phyloP scores from a whole-genome alignment of 2,888 invertebrate genomes.

The Monochamus alternatus region DNA sequence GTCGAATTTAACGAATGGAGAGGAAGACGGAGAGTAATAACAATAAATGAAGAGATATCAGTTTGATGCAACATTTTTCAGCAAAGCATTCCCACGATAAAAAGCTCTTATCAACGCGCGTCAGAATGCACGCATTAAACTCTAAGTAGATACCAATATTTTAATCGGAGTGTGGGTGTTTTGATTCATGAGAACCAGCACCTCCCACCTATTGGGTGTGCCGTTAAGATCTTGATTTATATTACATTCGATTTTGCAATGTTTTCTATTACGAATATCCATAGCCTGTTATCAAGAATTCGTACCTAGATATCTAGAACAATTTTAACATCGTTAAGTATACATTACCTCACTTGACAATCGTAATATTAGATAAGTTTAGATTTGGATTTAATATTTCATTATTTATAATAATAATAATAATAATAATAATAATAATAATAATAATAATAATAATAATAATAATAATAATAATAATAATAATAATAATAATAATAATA shows the following conservation, averaged over 20 bases:
- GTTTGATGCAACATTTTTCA: no score
- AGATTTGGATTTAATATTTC: no score
- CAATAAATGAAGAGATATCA: no score
- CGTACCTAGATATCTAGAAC: conserved; percentile 8
- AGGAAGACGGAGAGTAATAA: no score
- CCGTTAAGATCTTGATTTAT: conserved; percentile 40
- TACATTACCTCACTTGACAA: background rate
- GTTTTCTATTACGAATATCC: conserved; percentile 6
- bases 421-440: no score
- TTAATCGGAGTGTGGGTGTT: conserved; percentile 42
- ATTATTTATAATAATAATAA: no score
- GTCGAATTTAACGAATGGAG: no score
- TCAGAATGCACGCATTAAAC: conserved; percentile 4
- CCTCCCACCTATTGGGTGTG: conserved; percentile 47
- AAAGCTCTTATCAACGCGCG: conserved; percentile 7
- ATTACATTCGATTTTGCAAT: conserved; percentile 38
- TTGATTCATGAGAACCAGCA: conserved; percentile 46
- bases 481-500: no score
- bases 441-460: no score
- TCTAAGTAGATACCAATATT: conserved; percentile 21
- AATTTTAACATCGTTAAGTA: background rate
- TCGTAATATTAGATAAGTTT: no score
- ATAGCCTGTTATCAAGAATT: conserved; percentile 3
- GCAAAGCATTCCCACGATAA: background rate
- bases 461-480: no score